Base-by-base conservation (phyloP, 1,140 invertebrate genomes). In the Neoseiulus cucumeris region DNA sequence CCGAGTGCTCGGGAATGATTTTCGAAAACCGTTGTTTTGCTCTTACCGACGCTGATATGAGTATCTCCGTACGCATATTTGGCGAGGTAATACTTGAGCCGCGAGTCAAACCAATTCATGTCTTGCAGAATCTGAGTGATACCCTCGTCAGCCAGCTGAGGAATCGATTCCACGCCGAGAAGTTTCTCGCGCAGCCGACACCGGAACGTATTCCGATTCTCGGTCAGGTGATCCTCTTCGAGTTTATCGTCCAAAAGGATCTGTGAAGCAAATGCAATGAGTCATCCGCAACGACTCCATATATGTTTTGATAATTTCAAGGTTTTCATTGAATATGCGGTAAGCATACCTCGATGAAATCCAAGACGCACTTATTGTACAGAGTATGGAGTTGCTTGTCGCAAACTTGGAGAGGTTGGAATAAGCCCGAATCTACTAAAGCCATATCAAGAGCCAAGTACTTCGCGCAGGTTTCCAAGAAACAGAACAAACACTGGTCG, bases 331-430 rank as follows among this genome's bases (percentile, higher is more conserved):
- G n/a, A n/a, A n/a, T n/a, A n/a, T n/a, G n/a, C n/a, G n/a, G n/a
- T 25, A 17, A 25, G 33, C 51, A 18, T 9, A 59, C 51, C 51
- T 59, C 51, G 9, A 59, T 59, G 22, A 18, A 59, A 9, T 59
- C 51, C 12, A 59, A 25, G 33, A 59, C 22, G 22, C 51, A 59
- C 22, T 59, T 59, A 9, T 59, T 17, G 51, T 59, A 59, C 14
- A 59, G 14, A 12, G 14, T 59, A 33, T 59, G 51, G 14, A 59
- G 51, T 25, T 59, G 51, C 22, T 59, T 59, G 33, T 59, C 51
- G 51, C 51, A 59, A 59, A 59, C 51, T 25, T 59, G 51, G 12
- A 59, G 51, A 12, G 51, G 51, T 25, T 59, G 51, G 33, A 59
- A 59, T 4, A 59, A 20, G 1, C 51, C 51, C 17, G 51, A 59